Conservation (phyloP, 1,140 invertebrate species). For the Scaptomyza graminum region DNA sequence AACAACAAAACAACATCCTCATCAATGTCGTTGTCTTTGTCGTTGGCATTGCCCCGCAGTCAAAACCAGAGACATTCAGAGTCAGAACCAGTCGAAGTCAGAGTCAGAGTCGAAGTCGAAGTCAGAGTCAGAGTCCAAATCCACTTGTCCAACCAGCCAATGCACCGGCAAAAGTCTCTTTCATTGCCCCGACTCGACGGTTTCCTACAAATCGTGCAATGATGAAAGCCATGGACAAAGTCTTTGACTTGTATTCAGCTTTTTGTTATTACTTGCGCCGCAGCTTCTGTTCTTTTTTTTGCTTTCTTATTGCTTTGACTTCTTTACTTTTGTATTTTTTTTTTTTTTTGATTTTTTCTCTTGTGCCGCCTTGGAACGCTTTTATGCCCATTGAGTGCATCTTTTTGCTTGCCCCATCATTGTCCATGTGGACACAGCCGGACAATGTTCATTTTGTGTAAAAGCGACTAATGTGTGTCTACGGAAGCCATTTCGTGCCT, state of each 20-base stretch:
- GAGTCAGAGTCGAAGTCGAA: constrained; percentile 9
- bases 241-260: constrained; percentile 80
- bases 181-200: constrained; percentile 18
- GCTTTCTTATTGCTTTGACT: constrained; percentile 22
- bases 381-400: constrained; percentile 54
- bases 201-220: constrained; percentile 74
- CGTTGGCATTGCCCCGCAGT: constrained; percentile 31
- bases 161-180: constrained; percentile 17
- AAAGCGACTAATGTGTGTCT: constrained; percentile 81
- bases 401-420: constrained; percentile 33
- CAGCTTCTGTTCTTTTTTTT: constrained; percentile 56
- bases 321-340: constrained; percentile 2
- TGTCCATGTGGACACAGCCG: constrained; percentile 17
- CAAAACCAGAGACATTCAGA: constrained; percentile 28
- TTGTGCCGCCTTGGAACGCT: constrained; percentile 45
- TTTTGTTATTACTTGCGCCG: constrained; percentile 66
- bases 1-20: constrained; percentile 58
- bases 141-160: constrained; percentile 32
- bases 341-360: constrained; percentile 1
- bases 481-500: constrained; percentile 82
- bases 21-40: constrained; percentile 70
- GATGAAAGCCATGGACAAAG: constrained; percentile 80
- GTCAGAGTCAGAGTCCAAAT: constrained; percentile 18
- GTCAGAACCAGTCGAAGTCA: constrained; percentile 22
- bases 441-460: constrained; percentile 66